Conservation (phyloP, 2,113 vertebrate genomes). For the Aphelocoma coerulescens region DNA sequence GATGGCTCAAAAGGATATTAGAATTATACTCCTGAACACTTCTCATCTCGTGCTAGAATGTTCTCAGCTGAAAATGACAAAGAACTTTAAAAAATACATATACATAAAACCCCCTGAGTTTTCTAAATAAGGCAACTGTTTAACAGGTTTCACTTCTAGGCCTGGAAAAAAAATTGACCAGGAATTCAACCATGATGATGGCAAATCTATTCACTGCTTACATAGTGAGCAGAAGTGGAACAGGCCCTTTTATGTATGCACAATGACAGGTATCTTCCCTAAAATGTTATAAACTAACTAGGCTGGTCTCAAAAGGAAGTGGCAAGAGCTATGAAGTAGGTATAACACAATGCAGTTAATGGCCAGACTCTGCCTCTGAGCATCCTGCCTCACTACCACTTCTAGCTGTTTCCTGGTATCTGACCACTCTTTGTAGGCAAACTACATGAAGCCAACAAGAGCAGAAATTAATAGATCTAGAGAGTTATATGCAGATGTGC, state of each 20-base stretch:
- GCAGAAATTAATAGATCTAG: neutral
- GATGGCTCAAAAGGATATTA: neutral
- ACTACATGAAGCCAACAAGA: neutral
- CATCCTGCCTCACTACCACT: neutral
- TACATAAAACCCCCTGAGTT: accelerated
- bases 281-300: neutral
- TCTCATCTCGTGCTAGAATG: neutral
- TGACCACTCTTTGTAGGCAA: neutral
- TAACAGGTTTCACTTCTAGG: neutral
- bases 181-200: neutral
- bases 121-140: neutral
- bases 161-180: neutral
- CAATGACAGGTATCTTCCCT: neutral
- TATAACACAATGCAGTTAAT: neutral
- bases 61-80: neutral
- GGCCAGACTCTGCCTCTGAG: neutral
- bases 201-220: neutral
- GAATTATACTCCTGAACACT: neutral
- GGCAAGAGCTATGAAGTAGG: neutral
- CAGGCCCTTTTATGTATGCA: neutral
- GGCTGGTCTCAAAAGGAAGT: neutral
- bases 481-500: neutral
- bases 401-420: neutral
- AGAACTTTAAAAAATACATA: neutral
- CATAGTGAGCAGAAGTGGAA: neutral